phyloP scores from a whole-genome alignment of 2,888 invertebrate species.

The Teinopalpus imperialis region DNA sequence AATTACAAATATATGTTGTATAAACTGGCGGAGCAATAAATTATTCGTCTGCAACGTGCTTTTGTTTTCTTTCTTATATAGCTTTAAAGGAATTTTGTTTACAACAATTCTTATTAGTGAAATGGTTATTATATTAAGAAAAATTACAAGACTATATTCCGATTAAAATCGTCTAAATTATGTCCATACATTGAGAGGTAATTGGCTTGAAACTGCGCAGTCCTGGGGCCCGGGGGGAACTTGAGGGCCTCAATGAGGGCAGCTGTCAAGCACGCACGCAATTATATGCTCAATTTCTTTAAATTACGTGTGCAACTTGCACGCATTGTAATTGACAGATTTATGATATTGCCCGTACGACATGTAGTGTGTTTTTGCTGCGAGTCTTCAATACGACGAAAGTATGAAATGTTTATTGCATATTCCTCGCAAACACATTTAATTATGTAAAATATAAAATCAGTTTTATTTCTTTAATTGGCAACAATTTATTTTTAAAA shows the following conservation, averaged over 20 bases:
- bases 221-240: constrained; percentile 13
- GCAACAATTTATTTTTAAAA: too few relatives aligned
- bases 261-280: constrained; percentile 27
- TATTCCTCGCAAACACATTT: too few relatives aligned
- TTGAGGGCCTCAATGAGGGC: constrained; percentile 19
- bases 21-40: constrained; percentile 3
- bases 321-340: constrained; percentile 26
- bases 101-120: constrained; percentile 18
- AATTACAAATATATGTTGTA: constrained; percentile 14
- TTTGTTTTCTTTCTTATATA: constrained; percentile 4
- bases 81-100: constrained; percentile 3
- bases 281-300: constrained; percentile 27
- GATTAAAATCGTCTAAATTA: constrained; percentile 17
- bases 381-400: constrained; percentile 6
- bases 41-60: not conserved
- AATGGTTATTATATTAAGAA: constrained; percentile 23
- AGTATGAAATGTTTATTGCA: too few relatives aligned
- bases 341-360: constrained; percentile 21
- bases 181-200: constrained; percentile 11
- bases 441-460: too few relatives aligned
- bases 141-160: constrained; percentile 17
- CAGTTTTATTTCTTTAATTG: too few relatives aligned
- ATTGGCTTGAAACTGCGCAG: constrained; percentile 12
- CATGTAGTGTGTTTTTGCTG: constrained; percentile 16
- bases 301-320: constrained; percentile 22